phyloP scores from a whole-genome alignment of 2,797 vertebrate species.

The Pogoniulus pusillus region DNA sequence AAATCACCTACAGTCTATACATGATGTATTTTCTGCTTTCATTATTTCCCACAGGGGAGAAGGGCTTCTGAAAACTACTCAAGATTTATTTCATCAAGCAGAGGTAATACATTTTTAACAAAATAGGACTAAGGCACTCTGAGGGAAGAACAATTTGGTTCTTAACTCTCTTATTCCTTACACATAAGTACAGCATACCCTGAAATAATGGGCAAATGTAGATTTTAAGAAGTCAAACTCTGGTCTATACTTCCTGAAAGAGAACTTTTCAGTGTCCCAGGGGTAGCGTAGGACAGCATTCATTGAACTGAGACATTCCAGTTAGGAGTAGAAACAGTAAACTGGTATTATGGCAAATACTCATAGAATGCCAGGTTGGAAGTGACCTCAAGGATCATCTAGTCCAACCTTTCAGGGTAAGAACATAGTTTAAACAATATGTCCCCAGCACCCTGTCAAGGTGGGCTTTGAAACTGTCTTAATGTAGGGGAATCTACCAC shows the following conservation, averaged over 20 bases:
- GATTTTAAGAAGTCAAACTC: background rate
- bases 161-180: background rate
- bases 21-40: background rate
- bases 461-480: too few relatives aligned
- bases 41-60: constrained; percentile 85
- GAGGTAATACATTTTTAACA: constrained; percentile 81
- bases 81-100: constrained; percentile 94
- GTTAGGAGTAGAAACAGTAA: background rate
- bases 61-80: constrained; percentile 95
- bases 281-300: background rate
- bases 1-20: background rate
- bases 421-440: too few relatives aligned
- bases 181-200: background rate
- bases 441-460: too few relatives aligned
- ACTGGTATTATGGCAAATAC: background rate
- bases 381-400: too few relatives aligned
- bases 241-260: background rate
- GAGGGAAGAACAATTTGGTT: background rate
- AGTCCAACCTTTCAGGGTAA: too few relatives aligned
- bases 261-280: background rate
- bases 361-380: too few relatives aligned
- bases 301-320: background rate
- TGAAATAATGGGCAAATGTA: background rate
- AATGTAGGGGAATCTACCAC: too few relatives aligned
- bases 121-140: background rate